These are phyloP conservation scores for Eilema sororculum DNA, from an alignment of 2,888 invertebrate species.

Conservation along the genomic window DNA sequence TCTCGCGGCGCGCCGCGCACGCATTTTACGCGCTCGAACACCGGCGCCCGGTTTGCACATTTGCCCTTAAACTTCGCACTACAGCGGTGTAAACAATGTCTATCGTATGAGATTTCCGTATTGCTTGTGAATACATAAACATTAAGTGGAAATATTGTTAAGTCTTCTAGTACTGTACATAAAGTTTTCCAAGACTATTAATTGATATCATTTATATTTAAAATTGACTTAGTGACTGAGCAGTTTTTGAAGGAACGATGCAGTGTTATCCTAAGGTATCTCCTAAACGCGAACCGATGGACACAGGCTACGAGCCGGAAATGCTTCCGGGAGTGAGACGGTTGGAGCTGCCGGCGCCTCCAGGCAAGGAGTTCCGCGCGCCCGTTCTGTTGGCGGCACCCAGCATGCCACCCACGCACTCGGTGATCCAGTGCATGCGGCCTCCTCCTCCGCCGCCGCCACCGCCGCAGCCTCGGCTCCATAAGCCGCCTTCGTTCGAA, in stretches of 20 bases:
- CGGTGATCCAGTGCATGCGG: conserved; percentile 85
- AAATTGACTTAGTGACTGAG: conserved; percentile 55
- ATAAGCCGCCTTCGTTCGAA: conserved; percentile 88
- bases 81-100: conserved; percentile 66
- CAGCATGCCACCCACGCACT: conserved; percentile 70
- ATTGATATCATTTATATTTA: conserved; percentile 36
- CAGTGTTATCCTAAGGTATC: conserved; percentile 82
- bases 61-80: conserved; percentile 66
- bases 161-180: conserved; percentile 48
- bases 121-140: conserved; percentile 56
- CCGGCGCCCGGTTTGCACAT: conserved; percentile 57
- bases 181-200: conserved; percentile 44
- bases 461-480: conserved; percentile 81
- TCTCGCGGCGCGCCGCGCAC: conserved; percentile 80
- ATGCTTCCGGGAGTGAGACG: conserved; percentile 71
- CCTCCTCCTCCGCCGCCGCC: conserved; percentile 85
- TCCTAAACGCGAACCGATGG: conserved; percentile 78
- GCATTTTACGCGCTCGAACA: conserved; percentile 71
- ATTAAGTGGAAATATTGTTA: conserved; percentile 56
- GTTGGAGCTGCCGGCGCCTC: conserved; percentile 82
- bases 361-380: conserved; percentile 82
- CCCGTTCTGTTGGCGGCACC: conserved; percentile 78
- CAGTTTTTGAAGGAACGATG: conserved; percentile 70
- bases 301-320: conserved; percentile 74
- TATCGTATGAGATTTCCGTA: conserved; percentile 63